Conservation (phyloP, 1,140 invertebrate species). For the Eufriesea mexicana region DNA sequence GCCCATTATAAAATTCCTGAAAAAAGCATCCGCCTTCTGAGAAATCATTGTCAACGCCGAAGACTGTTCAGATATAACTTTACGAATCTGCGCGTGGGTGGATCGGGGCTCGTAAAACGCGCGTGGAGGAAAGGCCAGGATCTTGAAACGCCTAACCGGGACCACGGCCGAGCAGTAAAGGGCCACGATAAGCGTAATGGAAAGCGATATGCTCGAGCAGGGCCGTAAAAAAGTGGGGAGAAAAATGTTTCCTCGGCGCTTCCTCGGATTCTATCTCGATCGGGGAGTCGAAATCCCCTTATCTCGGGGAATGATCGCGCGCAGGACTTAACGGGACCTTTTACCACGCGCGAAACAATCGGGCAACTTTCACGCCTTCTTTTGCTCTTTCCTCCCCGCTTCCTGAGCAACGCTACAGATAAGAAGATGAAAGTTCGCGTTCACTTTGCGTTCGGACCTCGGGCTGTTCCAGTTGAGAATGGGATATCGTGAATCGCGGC, state of each 20-base stretch:
- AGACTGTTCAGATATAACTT: not conserved
- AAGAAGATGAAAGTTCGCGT: conserved; percentile 18
- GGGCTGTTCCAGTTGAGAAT: not conserved
- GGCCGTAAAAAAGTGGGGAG: not conserved
- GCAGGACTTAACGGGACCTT: conserved; percentile 31
- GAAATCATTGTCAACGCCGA: conserved; percentile 4
- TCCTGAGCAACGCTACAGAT: not conserved
- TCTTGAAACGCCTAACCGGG: no score
- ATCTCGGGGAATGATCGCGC: conserved; percentile 18
- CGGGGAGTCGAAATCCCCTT: conserved; percentile 3
- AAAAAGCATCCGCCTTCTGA: no score
- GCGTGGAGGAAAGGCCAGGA: no score
- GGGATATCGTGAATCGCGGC: not conserved
- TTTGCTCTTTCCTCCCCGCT: not conserved
- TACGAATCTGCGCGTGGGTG: conserved; percentile 17
- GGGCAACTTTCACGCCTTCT: conserved; percentile 39
- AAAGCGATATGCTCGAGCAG: conserved; percentile 15
- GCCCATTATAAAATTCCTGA: no score
- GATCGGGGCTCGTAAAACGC: no score
- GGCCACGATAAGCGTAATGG: conserved; percentile 53
- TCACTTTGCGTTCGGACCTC: not conserved
- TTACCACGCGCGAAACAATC: conserved; percentile 22
- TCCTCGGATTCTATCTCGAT: no score
- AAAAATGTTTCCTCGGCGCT: not conserved
- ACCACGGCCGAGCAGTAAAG: no score